Evolutionary conservation across 1,140 invertebrate species (phyloP), one percentile per base, ranked within the genome.

Genomic region (Plodia interpunctella): DNA sequence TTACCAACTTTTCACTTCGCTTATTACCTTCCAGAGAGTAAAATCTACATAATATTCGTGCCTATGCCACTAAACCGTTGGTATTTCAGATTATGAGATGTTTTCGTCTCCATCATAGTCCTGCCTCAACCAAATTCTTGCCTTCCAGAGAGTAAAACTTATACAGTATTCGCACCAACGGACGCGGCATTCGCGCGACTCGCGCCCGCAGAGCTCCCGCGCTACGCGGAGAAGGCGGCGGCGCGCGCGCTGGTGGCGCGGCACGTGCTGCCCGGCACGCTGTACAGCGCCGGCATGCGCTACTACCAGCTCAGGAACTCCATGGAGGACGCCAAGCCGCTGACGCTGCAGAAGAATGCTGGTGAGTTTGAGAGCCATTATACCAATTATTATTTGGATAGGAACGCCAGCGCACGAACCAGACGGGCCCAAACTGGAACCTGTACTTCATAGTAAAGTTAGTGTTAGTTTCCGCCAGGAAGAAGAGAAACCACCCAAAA

Each of bases 131-230:
- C 21, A 44, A 44, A 15, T 44, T 17, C 6, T 10, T 21, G 53
- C n/a, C 57, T 72, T 66, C 9, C 78, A 95, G 94, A 95, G 53
- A 92, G 93, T 17, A 95, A 95, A 90, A 95, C 95, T 0, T 96
- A 95, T 82, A 97, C 96, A 0, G 90, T 97, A 8, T 97, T 97
- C 72, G 96, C 95, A 2, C 96, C 96, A 49, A 94, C 94, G 35
- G 95, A 97, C 80, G 90, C 92, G 32, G 96, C 96, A 59, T 97
- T 97, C 83, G 90, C 88, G 55, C 91, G 91, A n/a, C 83, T 94
- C 54, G 92, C 92, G 66, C 90, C 89, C 0, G 91, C 91, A 59
- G 94, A 95, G 65, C 73, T 94, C 9, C 85, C 92, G 21, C 86
- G 90, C 49, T 90, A 93, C 1, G 83, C 92, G 9, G 92, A 91